Base-by-base conservation (phyloP, 2,888 invertebrate genomes). In the Argynnis bischoffii region DNA sequence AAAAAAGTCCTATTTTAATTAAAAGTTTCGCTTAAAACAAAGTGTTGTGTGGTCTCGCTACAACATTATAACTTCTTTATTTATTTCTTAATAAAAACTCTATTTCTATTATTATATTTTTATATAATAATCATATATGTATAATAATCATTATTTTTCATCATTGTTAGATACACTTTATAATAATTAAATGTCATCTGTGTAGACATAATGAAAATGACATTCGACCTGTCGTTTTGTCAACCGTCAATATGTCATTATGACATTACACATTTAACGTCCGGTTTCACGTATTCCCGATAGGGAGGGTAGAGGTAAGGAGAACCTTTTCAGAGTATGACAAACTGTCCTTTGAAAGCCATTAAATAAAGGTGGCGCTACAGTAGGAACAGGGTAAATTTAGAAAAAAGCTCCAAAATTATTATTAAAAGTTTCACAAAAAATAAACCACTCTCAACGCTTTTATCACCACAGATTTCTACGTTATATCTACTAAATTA, bases 61-160 rank as follows among this genome's bases (percentile, higher is more conserved):
- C 84, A 84, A 81, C 82, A 77, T 87, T 85, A 90, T 89, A 89
- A 87, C 86, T 86, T 82, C 76, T 87, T 89, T 90, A 89, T 87
- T 90, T 89, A 88, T 87, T 86, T 88, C 89, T 92, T 91, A 92
- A 89, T 92, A 92, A 92, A 92, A 92, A 90, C 87, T 90, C 91
- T 92, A 91, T 90, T 78, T 79, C 90, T 92, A 92, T 91, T 91
- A 89, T 91, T 90, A 91, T 90, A 90, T 86, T 74, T 90, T 90
- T 89, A 88, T 89, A 90, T 91, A 90, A 90, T 88, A 85, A 87
- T 90, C 81, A 90, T 61, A 61, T 61, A 26, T 26, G 26, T 26
- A 61, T 61, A 61, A 61, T 61, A 61, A 61, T 89, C 87, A 89
- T 89, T 92, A 90, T 89, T 89, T 85, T 83, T 88, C 89, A 86